Conservation (phyloP, 2,113 vertebrate species). For the Pontoporia blainvillei region DNA sequence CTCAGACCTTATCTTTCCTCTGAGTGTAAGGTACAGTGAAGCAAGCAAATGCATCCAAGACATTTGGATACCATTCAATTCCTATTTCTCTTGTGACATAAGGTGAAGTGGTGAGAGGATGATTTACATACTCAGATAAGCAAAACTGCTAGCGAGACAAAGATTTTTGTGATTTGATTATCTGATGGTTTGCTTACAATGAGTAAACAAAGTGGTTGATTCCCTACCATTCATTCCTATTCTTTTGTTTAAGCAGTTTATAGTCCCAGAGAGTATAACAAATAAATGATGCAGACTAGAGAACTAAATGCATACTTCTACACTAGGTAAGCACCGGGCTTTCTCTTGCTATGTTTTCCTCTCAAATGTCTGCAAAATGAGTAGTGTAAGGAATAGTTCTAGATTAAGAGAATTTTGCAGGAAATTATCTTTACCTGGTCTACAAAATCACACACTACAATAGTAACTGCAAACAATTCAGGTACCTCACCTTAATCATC, state of each 20-base stretch:
- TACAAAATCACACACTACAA: background rate
- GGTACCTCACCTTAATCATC: background rate
- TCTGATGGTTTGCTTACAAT: background rate
- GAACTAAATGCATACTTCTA: background rate
- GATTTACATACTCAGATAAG: background rate
- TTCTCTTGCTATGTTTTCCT: background rate
- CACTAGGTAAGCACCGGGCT: background rate
- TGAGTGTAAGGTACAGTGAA: background rate
- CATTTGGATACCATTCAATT: conserved; percentile 20
- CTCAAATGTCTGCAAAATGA: background rate
- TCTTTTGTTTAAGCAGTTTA: background rate
- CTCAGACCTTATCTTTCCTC: background rate
- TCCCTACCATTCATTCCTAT: background rate
- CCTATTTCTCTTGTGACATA: background rate
- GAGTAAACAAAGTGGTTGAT: conserved; percentile 6
- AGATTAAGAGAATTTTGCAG: background rate
- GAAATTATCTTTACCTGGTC: background rate
- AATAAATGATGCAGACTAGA: background rate
- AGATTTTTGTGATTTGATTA: background rate
- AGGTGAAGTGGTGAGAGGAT: background rate
- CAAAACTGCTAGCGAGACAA: background rate
- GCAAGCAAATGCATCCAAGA: background rate
- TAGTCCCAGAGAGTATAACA: background rate
- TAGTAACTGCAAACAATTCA: background rate
- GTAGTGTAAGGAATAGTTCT: background rate